phyloP scores from a whole-genome alignment of 2,797 vertebrate species.

The Sebastes oblongus region DNA sequence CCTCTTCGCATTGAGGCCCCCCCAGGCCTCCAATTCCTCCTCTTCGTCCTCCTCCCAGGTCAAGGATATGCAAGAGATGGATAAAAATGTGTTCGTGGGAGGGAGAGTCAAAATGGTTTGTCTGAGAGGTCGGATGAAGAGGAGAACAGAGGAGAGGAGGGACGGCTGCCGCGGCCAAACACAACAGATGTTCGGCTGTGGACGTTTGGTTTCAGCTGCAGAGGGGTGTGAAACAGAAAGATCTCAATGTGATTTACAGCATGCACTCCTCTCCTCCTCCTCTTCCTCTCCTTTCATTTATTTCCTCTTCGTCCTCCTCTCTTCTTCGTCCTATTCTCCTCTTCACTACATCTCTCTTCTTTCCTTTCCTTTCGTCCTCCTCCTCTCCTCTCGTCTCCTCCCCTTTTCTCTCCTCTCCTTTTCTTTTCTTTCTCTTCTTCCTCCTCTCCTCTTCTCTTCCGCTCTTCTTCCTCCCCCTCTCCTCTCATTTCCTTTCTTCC shows the following conservation, averaged over 20 bases:
- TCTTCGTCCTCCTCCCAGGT: slow-evolving; percentile 35
- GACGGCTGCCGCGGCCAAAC: slow-evolving; percentile 46
- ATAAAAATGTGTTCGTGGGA: slow-evolving; percentile 47
- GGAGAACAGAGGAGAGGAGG: slow-evolving; percentile 11
- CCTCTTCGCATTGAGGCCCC: slow-evolving; percentile 13
- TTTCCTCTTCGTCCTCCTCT: no score
- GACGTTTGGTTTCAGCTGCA: slow-evolving; percentile 44
- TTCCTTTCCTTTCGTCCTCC: neutral
- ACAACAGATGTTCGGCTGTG: slow-evolving; percentile 64
- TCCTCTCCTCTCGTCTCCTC: neutral
- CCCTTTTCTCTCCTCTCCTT: neutral
- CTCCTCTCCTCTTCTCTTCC: neutral
- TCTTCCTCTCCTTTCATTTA: neutral
- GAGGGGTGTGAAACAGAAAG: slow-evolving; percentile 43
- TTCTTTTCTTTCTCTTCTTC: neutral
- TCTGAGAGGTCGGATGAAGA: slow-evolving; percentile 22
- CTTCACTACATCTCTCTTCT: no score
- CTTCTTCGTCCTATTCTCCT: no score
- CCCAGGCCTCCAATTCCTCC: slow-evolving; percentile 15
- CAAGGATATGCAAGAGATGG: slow-evolving; percentile 30
- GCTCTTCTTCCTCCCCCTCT: neutral
- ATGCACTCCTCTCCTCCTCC: slow-evolving; percentile 1
- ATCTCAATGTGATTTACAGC: slow-evolving; percentile 47
- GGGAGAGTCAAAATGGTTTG: slow-evolving; percentile 38
- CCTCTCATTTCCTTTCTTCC: neutral